These are phyloP conservation scores for Ceratitis capitata DNA, from an alignment of 1,140 invertebrate genomes.

Conservation along the genomic window DNA sequence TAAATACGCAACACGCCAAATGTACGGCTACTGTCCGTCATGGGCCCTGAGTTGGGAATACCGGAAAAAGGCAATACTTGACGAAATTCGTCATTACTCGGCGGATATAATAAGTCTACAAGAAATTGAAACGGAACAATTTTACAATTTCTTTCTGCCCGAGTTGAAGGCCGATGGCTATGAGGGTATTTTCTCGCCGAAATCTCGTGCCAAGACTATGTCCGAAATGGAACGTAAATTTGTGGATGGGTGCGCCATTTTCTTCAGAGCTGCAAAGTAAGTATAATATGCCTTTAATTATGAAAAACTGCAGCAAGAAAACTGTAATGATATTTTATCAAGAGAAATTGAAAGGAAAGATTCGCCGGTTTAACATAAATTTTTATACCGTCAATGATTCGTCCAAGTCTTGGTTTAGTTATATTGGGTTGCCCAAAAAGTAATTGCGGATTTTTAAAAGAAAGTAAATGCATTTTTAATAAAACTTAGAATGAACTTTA, in stretches of 20 bases:
- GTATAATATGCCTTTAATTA: too few relatives aligned
- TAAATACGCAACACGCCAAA: conserved; percentile 96
- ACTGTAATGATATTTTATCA: too few relatives aligned
- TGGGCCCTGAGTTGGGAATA: conserved; percentile 99
- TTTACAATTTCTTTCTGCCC: conserved; percentile 95
- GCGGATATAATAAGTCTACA: conserved; percentile 98
- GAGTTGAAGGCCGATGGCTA: conserved; percentile 94
- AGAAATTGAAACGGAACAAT: conserved; percentile 99
- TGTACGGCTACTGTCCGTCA: conserved; percentile 97
- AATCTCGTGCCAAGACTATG: conserved; percentile 99
- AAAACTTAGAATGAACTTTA: too few relatives aligned
- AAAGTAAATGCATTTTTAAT: too few relatives aligned
- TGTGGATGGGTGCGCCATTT: conserved; percentile 99
- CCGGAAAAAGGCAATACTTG: conserved; percentile 95
- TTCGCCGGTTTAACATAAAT: too few relatives aligned
- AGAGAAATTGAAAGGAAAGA: too few relatives aligned
- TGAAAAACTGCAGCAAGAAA: too few relatives aligned
- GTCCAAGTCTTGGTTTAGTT: too few relatives aligned
- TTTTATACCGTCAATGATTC: too few relatives aligned
- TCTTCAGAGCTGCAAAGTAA: conserved; percentile 94
- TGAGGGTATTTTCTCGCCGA: conserved; percentile 98
- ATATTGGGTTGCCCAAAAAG: too few relatives aligned
- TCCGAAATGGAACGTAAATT: conserved; percentile 94
- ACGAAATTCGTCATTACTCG: conserved; percentile 95
- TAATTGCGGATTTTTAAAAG: too few relatives aligned